These are phyloP conservation scores for Lucilia sericata DNA, from an alignment of 1,140 invertebrate species.

Conservation along the genomic window DNA sequence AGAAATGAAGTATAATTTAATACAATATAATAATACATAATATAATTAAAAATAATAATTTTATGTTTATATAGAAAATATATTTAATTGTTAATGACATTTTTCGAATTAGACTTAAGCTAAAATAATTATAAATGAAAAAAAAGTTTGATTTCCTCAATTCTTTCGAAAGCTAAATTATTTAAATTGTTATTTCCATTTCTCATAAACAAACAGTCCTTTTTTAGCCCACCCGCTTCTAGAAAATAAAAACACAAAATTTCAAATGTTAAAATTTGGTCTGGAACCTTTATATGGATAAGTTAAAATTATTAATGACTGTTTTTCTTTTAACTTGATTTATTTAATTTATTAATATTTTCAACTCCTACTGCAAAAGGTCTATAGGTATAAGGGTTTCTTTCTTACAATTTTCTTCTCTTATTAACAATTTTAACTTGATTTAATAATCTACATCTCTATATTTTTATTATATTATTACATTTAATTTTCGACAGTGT, in stretches of 20 bases:
- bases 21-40: constrained; percentile 3
- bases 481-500: background rate
- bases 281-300: no score
- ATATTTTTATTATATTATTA: background rate
- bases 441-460: background rate
- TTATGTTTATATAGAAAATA: constrained; percentile 42
- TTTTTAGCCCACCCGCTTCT: background rate
- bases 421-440: background rate
- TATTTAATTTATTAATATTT: background rate
- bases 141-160: background rate
- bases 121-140: constrained; percentile 21
- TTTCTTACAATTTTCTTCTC: background rate
- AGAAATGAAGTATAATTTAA: background rate
- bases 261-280: background rate
- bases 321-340: no score
- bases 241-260: background rate
- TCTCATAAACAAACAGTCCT: background rate
- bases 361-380: background rate
- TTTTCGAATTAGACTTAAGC: constrained; percentile 14
- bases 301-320: no score
- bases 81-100: constrained; percentile 42
- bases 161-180: background rate
- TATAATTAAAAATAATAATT: background rate
- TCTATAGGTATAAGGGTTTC: background rate
- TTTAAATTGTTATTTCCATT: constrained; percentile 13